Base-by-base conservation (phyloP, 2,797 vertebrate genomes). In the Sciurus vulgaris region DNA sequence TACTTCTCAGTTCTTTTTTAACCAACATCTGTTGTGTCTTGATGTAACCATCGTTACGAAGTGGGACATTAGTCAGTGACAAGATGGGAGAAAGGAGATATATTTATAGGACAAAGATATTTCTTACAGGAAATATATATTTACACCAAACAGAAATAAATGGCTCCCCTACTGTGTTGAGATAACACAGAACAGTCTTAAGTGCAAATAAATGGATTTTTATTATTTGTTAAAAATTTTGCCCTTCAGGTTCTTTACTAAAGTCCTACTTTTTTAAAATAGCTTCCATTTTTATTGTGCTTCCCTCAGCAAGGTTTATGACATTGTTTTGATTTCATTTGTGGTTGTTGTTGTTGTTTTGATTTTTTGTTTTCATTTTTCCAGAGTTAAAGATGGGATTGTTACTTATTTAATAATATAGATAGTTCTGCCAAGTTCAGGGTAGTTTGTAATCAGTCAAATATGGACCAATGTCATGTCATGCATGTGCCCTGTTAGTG, bases 61-160 rank as follows among this genome's bases (percentile, higher is more conserved):
- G 81, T n/a, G 22, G 35, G n/a, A 78, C 86, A 79, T 72, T 85
- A 54, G 86, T 92, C 87, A 49, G 38, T 86, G 73, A 93, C 78
- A 87, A 78, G 91, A 74, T 70, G 95, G 90, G 82, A 93, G 88
- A 95, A 94, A 73, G 38, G 63, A 96, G 89, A 94, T 83, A n/a
- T 74, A 41, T 93, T 96, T 73, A 63, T 11, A 61, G 67, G 70
- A 73, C 72, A 89, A n/a, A 94, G 18, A 70, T 3, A 35, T 41
- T 82, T 97, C 73, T 72, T 0, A 0, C 6, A 49, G 77, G 93
- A 98, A 98, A 93, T 83, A 63, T 2, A 54, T 47, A 35, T 44
- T 88, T 77, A 22, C 0, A 10, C 35, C 67, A 15, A 86, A 6
- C 20, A 91, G 85, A 44, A 88, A 96, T 96, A 33, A 38, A 20